Conservation (phyloP, 2,797 vertebrate genomes). For the Hyperoplus immaculatus region DNA sequence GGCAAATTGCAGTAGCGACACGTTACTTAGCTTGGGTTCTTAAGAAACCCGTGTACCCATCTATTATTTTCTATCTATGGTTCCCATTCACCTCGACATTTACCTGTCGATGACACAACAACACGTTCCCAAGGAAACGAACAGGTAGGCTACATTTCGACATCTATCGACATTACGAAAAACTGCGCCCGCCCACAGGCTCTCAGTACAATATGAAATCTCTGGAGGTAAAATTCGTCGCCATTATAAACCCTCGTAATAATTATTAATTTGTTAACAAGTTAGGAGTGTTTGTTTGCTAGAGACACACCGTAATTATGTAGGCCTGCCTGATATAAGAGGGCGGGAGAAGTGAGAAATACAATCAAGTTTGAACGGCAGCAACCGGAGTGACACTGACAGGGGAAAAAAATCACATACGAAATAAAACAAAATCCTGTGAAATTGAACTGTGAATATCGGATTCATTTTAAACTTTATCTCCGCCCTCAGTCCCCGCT, state of each 20-base stretch:
- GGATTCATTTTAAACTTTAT: background rate
- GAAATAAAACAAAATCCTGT: background rate
- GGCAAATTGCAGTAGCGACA: rapidly evolving
- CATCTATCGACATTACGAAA: background rate
- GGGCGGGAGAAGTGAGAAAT: no score
- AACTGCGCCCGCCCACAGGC: rapidly evolving
- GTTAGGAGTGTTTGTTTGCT: background rate
- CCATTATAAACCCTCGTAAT: background rate
- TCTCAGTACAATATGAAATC: background rate
- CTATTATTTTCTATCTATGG: no score
- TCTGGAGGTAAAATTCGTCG: background rate
- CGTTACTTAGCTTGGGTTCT: background rate
- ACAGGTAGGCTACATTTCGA: background rate
- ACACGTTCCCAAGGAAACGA: constrained; percentile 49
- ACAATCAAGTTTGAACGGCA: background rate
- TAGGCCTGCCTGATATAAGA: no score
- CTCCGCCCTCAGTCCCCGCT: background rate
- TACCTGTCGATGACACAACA: constrained; percentile 42
- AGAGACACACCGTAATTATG: no score
- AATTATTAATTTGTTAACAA: background rate
- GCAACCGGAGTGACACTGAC: background rate
- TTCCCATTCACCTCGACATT: background rate
- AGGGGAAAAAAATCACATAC: background rate
- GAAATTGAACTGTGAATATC: no score
- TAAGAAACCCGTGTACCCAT: background rate